Evolutionary conservation across 2,888 invertebrate genomes (phyloP), one percentile per base, ranked within the genome.

Genomic region (Teleiodes luculella): DNA sequence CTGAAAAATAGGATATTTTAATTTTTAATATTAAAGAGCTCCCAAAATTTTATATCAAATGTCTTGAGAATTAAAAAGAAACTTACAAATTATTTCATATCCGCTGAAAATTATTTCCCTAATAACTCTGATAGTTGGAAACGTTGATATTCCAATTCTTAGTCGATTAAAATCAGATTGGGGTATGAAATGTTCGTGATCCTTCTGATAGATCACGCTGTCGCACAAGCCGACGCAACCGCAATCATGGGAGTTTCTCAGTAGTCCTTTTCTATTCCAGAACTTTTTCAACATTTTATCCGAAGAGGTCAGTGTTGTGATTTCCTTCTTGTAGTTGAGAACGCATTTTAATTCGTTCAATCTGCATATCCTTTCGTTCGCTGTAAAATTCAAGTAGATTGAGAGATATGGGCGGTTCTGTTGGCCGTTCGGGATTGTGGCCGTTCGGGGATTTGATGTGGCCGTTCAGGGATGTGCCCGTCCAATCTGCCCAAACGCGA

Each of bases 51-150:
- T n/a, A n/a, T n/a, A n/a, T n/a, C n/a, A n/a, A n/a, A n/a, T n/a
- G n/a, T n/a, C n/a, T n/a, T n/a, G n/a, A n/a, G n/a, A n/a, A n/a
- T n/a, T n/a, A n/a, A n/a, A n/a, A n/a, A 10, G 3, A 52, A 63
- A 80, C 87, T 82, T 81, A 95, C 95, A 91, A 64, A 95, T 74
- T 37, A 95, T 90, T 76, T 95, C 95, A 3, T 92, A 91, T 64
- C 93, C 91, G 58, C 93, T 93, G 72, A 94, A 94, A 48, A 95
- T 90, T 1, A 94, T 90, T 65, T 93, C 93, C 43, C 94, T 87
- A 57, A 92, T 91, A 43, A 94, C 80, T 64, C 94, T 88, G 74
- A 94, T 92, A 80, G 92, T 92, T 0, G 94, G 94, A 74, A 93
- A 94, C 41, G 91, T 91, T 35, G 91, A 91, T 39, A 95, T 88